Conservation (phyloP, 2,113 vertebrate genomes). For the Mohoua ochrocephala region DNA sequence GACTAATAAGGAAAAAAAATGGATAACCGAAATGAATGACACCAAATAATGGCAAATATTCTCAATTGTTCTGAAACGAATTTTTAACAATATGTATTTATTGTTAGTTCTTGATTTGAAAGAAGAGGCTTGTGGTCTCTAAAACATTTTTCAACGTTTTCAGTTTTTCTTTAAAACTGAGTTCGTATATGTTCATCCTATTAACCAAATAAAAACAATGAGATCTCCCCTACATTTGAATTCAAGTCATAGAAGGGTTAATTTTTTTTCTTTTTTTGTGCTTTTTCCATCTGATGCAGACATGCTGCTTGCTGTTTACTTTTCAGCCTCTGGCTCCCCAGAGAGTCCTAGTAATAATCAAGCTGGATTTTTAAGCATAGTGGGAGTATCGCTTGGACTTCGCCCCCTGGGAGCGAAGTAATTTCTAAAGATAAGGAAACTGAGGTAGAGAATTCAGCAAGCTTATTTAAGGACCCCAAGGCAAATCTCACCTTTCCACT, state of each 20-base stretch:
- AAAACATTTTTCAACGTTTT: constrained; percentile 6
- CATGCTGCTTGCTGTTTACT: neutral
- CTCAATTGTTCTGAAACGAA: constrained; percentile 40
- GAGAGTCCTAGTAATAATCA: neutral
- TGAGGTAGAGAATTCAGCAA: neutral
- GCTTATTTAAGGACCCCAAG: neutral
- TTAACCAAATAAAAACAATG: constrained; percentile 67
- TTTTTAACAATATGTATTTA: constrained; percentile 19
- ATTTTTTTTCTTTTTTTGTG: neutral
- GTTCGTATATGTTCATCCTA: constrained; percentile 56
- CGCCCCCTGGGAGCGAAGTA: neutral
- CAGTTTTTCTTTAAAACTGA: constrained; percentile 51
- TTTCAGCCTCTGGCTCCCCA: neutral
- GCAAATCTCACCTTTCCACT: neutral
- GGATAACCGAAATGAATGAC: neutral
- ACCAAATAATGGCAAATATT: constrained; percentile 23
- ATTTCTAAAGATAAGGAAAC: neutral
- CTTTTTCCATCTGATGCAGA: neutral
- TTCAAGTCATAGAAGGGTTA: neutral
- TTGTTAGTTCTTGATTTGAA: constrained; percentile 48
- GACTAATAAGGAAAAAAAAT: neutral
- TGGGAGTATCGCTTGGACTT: neutral
- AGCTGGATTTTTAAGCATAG: neutral
- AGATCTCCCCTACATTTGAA: constrained; percentile 29
- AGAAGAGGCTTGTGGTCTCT: constrained; percentile 37